Base-by-base conservation (phyloP, 1,140 invertebrate genomes). In the Cheumatopsyche charites region DNA sequence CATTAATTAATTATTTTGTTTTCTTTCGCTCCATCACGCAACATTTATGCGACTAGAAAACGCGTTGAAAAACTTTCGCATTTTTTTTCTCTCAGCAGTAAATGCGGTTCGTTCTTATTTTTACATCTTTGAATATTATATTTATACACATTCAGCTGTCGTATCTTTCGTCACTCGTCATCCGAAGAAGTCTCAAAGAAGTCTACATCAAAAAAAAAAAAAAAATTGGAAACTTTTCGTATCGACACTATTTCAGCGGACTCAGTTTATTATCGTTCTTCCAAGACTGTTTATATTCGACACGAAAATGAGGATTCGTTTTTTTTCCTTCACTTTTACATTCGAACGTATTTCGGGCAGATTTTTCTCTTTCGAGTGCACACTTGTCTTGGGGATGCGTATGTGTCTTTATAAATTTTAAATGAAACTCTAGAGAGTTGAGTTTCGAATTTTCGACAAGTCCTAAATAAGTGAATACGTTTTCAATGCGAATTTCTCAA, bases 391-490 rank as follows among this genome's bases (percentile, higher is more conserved):
- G 3, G 9, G 29, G 29, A 9, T 36, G 29, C 29, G 29, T n/a
- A n/a, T n/a, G 41, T 47, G 45, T 19, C 47, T 17, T 17, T 52
- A 19, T 52, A 19, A 9, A 52, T 52, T 52, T 52, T 52, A 17
- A 52, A 52, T 52, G 47, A 2, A 52, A 7, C 29, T 9, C 47
- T 7, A 52, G 47, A 13, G 19, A 52, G 47, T 17, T 17, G 15
- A 19, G 47, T 52, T 52, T 52, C 19, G 47, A 52, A 52, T 52
- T 52, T 52, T 52, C 47, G 47, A 52, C n/a, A 17, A 17, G 47
- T 52, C 19, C 19, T 52, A 17, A 52, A 52, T 52, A 52, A 52
- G 5, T 52, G 6, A 47, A 52, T 7, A 52, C 9, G n/a, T 15
- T 36, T 9, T 17, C 47, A 36, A 15, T 52, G n/a, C 2, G 19